Evolutionary conservation across 1,140 invertebrate species (phyloP), one percentile per base, ranked within the genome.

Genomic region (Drosophila pectinifera): DNA sequence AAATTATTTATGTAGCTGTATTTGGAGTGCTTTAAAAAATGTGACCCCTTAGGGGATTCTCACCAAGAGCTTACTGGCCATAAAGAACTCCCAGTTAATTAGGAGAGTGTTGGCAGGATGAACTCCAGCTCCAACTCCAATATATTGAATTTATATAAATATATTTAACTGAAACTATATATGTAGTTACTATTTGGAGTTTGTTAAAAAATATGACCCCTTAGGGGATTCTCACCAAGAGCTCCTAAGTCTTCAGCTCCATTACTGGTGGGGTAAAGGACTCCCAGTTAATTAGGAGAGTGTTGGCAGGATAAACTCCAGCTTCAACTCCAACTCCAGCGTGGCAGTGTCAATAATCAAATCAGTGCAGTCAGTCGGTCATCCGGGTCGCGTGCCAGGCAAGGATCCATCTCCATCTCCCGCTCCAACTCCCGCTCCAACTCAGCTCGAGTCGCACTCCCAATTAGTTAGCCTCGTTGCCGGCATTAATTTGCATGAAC

Each of bases 401-500:
- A 6, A 5, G 3, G 11, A 20, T 51, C 38, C 24, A 18, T n/a
- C n/a, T n/a, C n/a, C 10, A 10, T 6, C 13, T 13, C 24, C 59
- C 24, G 10, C 16, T 20, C 24, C 59, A 34, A 14, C 16, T 20
- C 31, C 13, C 41, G 31, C 14, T 7, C 41, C 10, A 5, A 13
- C 13, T n/a, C 28, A 4, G 26, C 7, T 2, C 7, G 1, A 31
- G 28, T 31, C 28, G 28, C 28, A 11, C 43, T 46, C 16, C 42
- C 83, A 86, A 88, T 88, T 86, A 82, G 79, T 64, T 53, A 54
- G 69, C 46, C 56, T 43, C 70, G 68, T 54, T 73, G 69, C 48
- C 57, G 73, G 55, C 62, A 45, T 80, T 86, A 88, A 86, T 86
- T 86, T 86, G 70, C 82, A 86, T 86, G 69, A 85, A 68, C 51